Percentiles rank a stretch among this genome's conserved stretches.
Evolutionary conservation across 2,113 vertebrate genomes (phyloP).

Genomic region (Spea multiplicata): DNA sequence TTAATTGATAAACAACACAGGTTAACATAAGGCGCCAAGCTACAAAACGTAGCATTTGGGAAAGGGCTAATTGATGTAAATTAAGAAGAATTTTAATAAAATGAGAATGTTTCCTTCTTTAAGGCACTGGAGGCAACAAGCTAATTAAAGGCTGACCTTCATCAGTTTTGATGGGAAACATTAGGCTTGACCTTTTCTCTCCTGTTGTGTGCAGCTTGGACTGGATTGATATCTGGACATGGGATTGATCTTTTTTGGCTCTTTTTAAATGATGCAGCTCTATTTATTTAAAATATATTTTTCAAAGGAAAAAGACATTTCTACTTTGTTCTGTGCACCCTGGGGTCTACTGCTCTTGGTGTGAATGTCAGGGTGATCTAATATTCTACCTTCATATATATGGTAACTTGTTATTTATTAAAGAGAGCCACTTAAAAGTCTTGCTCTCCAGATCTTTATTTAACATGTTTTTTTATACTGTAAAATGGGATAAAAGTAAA

Average conservation of each 20-base stretch:
- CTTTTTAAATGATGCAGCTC: constrained; percentile 7
- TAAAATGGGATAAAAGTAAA: too few species aligned
- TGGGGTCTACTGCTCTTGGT: background rate
- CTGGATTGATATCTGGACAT: background rate
- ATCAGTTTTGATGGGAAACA: constrained; percentile 24
- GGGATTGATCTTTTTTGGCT: constrained; percentile 18
- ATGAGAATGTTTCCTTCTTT: background rate
- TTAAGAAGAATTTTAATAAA: background rate
- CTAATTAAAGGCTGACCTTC: constrained; percentile 18
- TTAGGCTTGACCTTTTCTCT: constrained; percentile 33
- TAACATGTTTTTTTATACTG: too few species aligned
- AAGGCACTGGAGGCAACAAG: background rate
- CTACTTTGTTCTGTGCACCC: constrained; percentile 7
- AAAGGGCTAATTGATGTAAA: constrained; percentile 9
- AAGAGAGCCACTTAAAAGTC: too few species aligned
- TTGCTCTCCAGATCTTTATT: too few species aligned
- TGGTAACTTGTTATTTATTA: too few species aligned
- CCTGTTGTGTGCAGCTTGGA: background rate
- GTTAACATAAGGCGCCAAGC: too few species aligned
- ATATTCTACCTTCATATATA: background rate
- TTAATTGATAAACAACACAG: too few species aligned
- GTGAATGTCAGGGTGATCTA: constrained; percentile 28
- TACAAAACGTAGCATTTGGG: too few species aligned
- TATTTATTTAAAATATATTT: constrained; percentile 15
- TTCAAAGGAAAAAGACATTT: background rate